Percentiles rank a stretch among this genome's conserved stretches.
Conservation (phyloP, 2,113 vertebrate genomes). For the Anas platyrhynchos region DNA sequence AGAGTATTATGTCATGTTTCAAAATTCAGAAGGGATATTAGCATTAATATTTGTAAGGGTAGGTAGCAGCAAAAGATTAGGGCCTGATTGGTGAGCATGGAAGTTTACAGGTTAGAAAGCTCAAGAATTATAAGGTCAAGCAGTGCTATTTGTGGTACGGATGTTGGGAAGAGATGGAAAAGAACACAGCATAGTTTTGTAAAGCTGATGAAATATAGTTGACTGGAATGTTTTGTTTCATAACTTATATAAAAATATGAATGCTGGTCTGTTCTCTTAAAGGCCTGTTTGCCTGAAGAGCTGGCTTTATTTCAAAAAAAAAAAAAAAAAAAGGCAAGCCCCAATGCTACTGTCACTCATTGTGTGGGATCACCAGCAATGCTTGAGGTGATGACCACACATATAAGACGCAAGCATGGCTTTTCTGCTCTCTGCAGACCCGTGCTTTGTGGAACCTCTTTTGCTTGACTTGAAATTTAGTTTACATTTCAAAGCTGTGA, state of each 20-base stretch:
- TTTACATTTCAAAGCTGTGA: background rate
- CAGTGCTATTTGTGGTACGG: background rate
- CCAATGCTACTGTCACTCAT: too few relatives aligned
- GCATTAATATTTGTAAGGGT: background rate
- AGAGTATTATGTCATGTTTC: background rate
- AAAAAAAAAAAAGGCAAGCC: too few relatives aligned
- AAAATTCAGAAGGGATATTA: background rate
- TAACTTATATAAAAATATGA: background rate
- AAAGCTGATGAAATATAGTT: background rate
- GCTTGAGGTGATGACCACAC: background rate
- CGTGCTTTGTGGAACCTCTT: background rate
- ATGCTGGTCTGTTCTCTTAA: background rate
- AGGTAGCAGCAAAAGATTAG: background rate
- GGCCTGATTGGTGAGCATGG: background rate
- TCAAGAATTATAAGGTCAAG: background rate
- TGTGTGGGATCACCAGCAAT: background rate
- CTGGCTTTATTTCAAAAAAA: too few relatives aligned
- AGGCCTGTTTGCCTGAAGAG: background rate
- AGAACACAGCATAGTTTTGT: background rate
- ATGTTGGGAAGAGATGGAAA: background rate
- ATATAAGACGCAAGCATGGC: accelerated
- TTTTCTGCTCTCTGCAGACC: background rate
- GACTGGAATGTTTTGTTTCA: background rate
- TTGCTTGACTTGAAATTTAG: background rate
- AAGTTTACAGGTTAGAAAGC: background rate